Base-by-base conservation (phyloP, 2,888 invertebrate genomes). In the Hemistola chrysoprasaria region DNA sequence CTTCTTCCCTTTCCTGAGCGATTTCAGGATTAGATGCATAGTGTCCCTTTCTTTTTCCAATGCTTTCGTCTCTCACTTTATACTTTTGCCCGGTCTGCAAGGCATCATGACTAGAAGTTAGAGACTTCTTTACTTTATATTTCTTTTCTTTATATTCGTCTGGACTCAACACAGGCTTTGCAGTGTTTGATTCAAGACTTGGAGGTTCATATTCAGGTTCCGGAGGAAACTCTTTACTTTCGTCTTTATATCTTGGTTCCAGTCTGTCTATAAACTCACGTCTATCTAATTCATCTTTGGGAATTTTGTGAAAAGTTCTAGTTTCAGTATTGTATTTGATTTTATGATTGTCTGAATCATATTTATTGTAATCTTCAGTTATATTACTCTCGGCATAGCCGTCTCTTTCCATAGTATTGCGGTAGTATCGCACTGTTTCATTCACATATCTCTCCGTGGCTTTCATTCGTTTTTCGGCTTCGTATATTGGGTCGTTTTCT, bases 21-120 rank as follows among this genome's bases (percentile, higher is more conserved):
- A 92, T 91, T 68, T 92, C 92, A 16, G 92, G 92, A 62, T 92
- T 92, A 0, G 92, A 92, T 30, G 91, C 89, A 56, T 92, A 91
- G 55, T 91, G 87, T 1, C 90, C 90, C 60, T 90, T 89, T 42
- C 83, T 75, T 58, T 79, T 82, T 8, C 81, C 83, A 47, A 83
- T 85, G 59, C 77, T 77, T 43, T 83, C 78, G 26, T 85, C 83
- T 66, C 80, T 90, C 47, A 64, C 64, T 69, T 79, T 86, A 58
- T 88, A 86, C 59, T 82, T 89, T 43, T 87, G 84, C 49, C 86
- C 80, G 27, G 76, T 71, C 59, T 82, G 78, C 28, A 88, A 56
- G 40, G 70, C 63, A 47, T 90, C 90, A 49, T 89, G 88, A 86
- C 88, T 89, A 83, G 90, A 83, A 64, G 78, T 76, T 38, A 85